Base-by-base conservation (phyloP, 2,888 invertebrate species). In the Acleris laterana region DNA sequence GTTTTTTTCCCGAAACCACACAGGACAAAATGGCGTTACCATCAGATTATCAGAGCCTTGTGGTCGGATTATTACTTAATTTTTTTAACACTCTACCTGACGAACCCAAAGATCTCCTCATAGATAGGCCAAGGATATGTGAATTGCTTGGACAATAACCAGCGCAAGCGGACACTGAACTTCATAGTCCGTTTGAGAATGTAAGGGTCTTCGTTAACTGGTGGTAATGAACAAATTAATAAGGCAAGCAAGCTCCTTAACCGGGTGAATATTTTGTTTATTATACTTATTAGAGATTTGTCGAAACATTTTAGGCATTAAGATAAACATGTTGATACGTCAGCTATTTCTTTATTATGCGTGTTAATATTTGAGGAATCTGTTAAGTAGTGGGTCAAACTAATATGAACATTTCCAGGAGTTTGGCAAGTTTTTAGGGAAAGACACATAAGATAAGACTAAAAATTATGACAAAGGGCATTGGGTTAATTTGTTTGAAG, bases 11-110 rank as follows among this genome's bases (percentile, higher is more conserved):
- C 70, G 76, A 89, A 93, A 90, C 92, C 93, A 93, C 93, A 93
- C 93, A 91, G 87, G 86, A 91, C 92, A 93, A 91, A 92, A 91
- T 90, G 85, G 92, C 91, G 92, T 92, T 90, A 90, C 92, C 84
- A 90, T 92, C 92, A 91, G 92, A 92, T 93, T 93, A 93, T 87
- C 89, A 87, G 83, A 85, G 85, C 71, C 84, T 85, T 91, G 91
- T 85, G 90, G 90, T 87, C 75, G 88, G 90, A 92, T 91, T 92
- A 92, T 92, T 89, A 87, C 92, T 90, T 90, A 79, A 87, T 88
- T 92, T 93, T 90, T 92, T 90, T 77, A 71, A 72, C 75, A 80
- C 77, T 82, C 89, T 92, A 92, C 92, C 92, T 91, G 92, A 84
- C 86, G 68, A 77, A 74, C 70, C 78, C 82, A 83, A 72, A 88